phyloP scores from a whole-genome alignment of 2,888 invertebrate genomes.

The Troglohyphantes excavatus region DNA sequence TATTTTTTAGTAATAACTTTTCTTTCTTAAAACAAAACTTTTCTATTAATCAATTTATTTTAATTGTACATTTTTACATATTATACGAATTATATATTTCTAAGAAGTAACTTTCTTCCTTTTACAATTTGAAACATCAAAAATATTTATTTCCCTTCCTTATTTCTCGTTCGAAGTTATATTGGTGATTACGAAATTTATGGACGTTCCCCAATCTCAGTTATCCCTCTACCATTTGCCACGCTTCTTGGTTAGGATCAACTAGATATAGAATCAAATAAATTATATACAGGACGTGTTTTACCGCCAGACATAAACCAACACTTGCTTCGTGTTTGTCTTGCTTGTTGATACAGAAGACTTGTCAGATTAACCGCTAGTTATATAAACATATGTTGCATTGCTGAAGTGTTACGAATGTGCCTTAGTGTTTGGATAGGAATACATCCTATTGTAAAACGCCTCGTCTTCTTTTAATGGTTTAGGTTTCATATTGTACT shows the following conservation, averaged over 20 bases:
- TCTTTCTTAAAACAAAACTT: no score
- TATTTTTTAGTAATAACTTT: no score
- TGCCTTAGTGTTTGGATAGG: slow-evolving; percentile 4
- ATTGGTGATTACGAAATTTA: no score
- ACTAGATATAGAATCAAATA: neutral
- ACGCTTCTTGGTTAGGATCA: neutral
- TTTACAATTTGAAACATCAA: no score
- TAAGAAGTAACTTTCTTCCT: no score
- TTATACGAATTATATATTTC: no score
- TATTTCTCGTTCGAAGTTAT: neutral
- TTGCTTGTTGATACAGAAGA: slow-evolving; percentile 45
- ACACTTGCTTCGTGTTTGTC: slow-evolving; percentile 14
- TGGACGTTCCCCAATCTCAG: neutral
- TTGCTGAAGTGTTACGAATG: slow-evolving; percentile 31
- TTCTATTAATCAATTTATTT: no score
- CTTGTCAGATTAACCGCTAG: slow-evolving; percentile 32
- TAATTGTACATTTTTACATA: no score
- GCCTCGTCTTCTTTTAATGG: no score
- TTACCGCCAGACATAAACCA: slow-evolving; percentile 26
- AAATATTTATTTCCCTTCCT: no score
- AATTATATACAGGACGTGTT: slow-evolving; percentile 21
- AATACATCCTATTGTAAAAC: no score
- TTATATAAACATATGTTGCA: slow-evolving; percentile 28
- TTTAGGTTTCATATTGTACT: no score
- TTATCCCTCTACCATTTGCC: slow-evolving; percentile 34